Evolutionary conservation across 1,140 invertebrate species (phyloP).

Genomic region (Cyclina sinensis): DNA sequence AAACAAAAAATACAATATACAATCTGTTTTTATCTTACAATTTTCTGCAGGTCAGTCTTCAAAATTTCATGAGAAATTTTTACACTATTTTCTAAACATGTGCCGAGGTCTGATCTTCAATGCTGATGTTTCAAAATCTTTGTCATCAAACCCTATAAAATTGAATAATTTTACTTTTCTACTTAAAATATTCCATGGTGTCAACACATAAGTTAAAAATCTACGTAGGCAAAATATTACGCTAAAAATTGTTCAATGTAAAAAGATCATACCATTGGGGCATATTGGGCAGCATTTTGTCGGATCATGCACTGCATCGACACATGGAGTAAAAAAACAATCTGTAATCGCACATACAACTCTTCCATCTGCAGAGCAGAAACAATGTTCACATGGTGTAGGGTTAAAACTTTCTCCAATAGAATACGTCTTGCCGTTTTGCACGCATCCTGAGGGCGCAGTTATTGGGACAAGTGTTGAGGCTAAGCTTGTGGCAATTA

Average conservation of each 20-base stretch:
- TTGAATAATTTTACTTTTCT: no score
- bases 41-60: no score
- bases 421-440: slow-evolving; percentile 65
- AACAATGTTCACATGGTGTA: slow-evolving; percentile 71
- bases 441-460: slow-evolving; percentile 36
- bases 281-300: slow-evolving; percentile 74
- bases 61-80: no score
- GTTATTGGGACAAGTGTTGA: neutral
- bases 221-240: no score
- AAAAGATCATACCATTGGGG: slow-evolving; percentile 72
- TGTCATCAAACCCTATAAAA: no score
- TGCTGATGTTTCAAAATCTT: no score
- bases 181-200: no score
- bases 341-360: slow-evolving; percentile 72
- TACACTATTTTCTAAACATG: no score
- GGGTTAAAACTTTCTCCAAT: slow-evolving; percentile 63
- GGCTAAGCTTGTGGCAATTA: neutral
- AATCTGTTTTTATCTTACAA: no score
- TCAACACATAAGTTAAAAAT: no score
- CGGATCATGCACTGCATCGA: slow-evolving; percentile 71
- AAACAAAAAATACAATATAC: neutral
- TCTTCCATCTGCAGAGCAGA: slow-evolving; percentile 59
- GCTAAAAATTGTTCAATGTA: neutral
- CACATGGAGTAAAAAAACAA: slow-evolving; percentile 75
- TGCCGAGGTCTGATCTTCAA: no score